Conservation (phyloP, 2,797 vertebrate genomes). For the Mus caroli region DNA sequence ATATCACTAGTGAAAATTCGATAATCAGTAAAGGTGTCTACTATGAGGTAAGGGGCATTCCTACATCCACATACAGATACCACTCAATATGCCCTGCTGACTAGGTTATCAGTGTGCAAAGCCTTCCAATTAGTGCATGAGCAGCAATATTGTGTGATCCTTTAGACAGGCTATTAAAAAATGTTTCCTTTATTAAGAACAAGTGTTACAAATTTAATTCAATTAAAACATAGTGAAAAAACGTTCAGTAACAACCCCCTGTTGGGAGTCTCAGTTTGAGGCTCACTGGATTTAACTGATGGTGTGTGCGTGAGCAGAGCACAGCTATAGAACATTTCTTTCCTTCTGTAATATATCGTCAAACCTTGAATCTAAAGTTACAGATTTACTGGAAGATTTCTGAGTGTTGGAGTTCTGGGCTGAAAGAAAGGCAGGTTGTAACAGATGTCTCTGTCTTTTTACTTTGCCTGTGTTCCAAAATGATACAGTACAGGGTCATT, state of each 20-base stretch:
- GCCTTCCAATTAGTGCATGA: slow-evolving; percentile 6
- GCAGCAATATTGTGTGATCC: background rate
- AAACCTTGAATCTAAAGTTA: slow-evolving; percentile 1
- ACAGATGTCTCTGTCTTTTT: background rate
- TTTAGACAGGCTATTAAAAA: slow-evolving; percentile 18
- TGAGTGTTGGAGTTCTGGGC: background rate
- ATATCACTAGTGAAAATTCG: background rate
- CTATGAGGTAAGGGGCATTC: background rate
- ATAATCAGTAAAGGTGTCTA: background rate
- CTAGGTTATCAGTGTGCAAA: background rate
- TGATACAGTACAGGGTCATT: background rate
- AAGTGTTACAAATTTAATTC: background rate
- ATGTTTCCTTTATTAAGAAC: background rate
- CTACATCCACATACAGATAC: background rate
- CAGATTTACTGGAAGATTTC: background rate
- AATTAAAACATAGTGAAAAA: slow-evolving; percentile 44
- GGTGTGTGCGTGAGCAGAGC: background rate
- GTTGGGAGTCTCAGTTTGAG: background rate
- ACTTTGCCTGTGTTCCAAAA: background rate
- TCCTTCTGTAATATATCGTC: background rate
- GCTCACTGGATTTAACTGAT: background rate
- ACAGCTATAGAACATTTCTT: background rate
- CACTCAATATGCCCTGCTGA: background rate
- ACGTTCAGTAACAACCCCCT: background rate
- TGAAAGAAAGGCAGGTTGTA: background rate